Evolutionary conservation across 1,140 invertebrate species (phyloP).

Genomic region (Bombus consobrinus): DNA sequence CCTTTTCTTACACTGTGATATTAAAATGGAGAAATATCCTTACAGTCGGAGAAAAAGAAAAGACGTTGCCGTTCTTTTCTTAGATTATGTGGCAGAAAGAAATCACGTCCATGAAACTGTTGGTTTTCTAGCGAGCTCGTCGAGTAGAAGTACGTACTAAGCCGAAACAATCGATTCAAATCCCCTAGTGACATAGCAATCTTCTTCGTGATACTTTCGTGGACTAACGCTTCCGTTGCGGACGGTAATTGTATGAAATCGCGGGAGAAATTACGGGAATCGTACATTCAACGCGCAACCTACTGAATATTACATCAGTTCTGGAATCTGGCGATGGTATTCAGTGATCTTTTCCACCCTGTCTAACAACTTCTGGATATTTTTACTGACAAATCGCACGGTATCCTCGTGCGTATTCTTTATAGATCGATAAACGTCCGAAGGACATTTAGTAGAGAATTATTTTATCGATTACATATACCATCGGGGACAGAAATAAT

Average conservation of each 20-base stretch:
- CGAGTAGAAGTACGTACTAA: neutral
- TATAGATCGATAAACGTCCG: too few relatives aligned
- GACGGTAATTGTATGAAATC: neutral
- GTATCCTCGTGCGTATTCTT: neutral
- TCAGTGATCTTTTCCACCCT: neutral
- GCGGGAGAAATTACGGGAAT: constrained; percentile 1
- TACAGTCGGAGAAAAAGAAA: too few relatives aligned
- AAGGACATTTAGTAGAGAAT: too few relatives aligned
- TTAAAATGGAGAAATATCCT: too few relatives aligned
- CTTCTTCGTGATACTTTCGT: neutral
- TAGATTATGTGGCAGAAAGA: neutral
- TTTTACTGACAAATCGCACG: neutral
- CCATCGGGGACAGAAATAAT: too few relatives aligned
- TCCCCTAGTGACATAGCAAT: neutral
- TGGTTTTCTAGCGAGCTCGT: neutral
- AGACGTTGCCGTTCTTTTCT: too few relatives aligned
- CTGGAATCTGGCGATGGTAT: neutral
- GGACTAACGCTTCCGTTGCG: neutral
- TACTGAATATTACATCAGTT: neutral
- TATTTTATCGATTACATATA: too few relatives aligned
- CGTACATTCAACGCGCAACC: neutral
- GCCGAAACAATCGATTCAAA: constrained; percentile 8
- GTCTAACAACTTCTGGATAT: neutral
- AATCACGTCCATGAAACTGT: neutral
- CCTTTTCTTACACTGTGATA: too few relatives aligned